These are phyloP conservation scores for Rhinogobio ventralis DNA, from an alignment of 2,797 vertebrate species.

Conservation along the genomic window DNA sequence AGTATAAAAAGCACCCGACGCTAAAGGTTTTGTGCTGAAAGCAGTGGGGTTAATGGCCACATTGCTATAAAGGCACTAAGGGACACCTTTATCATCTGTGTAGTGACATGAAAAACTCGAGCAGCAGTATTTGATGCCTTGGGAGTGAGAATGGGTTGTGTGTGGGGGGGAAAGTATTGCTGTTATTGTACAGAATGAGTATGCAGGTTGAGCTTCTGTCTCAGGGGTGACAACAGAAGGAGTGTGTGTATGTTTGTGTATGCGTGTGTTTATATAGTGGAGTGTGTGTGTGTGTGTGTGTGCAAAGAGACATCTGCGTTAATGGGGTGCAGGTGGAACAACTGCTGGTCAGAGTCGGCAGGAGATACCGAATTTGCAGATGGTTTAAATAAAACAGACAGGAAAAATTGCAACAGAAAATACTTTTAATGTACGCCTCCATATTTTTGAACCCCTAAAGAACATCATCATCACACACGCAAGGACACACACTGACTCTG, in stretches of 20 bases:
- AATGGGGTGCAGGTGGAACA: constrained; percentile 65
- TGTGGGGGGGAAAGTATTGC: background rate
- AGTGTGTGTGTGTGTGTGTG: background rate
- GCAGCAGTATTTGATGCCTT: background rate
- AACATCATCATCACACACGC: constrained; percentile 48
- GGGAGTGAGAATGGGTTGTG: constrained; percentile 2
- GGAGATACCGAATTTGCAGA: constrained; percentile 61
- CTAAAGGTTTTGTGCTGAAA: background rate
- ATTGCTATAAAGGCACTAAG: background rate
- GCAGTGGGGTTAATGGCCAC: background rate
- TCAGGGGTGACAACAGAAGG: constrained; percentile 51
- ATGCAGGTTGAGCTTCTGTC: constrained; percentile 46
- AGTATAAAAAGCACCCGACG: background rate
- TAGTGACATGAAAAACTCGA: background rate
- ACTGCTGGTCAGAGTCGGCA: constrained; percentile 58
- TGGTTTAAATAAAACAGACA: constrained; percentile 54
- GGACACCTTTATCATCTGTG: constrained; percentile 1
- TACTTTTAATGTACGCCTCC: constrained; percentile 16
- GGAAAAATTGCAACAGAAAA: constrained; percentile 33
- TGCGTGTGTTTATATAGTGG: background rate
- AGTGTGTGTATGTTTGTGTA: background rate
- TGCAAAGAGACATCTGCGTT: constrained; percentile 57
- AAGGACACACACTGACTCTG: constrained; percentile 46
- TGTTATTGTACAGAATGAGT: constrained; percentile 51
- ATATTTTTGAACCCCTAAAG: constrained; percentile 46